phyloP scores from a whole-genome alignment of 2,113 vertebrate genomes.

The Ictalurus furcatus region DNA sequence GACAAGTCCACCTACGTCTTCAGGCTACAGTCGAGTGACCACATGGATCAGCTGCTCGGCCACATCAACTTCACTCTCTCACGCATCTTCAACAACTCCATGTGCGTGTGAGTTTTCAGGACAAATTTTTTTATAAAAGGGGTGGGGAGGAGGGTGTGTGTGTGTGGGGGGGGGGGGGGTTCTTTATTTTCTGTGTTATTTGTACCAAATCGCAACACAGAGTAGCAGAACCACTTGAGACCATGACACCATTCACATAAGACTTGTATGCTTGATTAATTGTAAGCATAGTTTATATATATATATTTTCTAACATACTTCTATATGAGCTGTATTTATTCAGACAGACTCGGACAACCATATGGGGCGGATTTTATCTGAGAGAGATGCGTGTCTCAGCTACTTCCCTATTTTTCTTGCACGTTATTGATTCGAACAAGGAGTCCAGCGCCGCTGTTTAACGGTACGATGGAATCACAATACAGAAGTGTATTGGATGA shows the following conservation, averaged over 20 bases:
- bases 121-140: background rate
- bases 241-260: background rate
- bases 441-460: background rate
- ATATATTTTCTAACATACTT: background rate
- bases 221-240: background rate
- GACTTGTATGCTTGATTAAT: background rate
- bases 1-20: constrained; percentile 84
- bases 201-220: background rate
- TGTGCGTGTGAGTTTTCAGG: constrained; percentile 78
- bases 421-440: background rate
- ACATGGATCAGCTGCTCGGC: constrained; percentile 80
- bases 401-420: background rate
- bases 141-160: no score
- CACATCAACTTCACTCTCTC: constrained; percentile 85
- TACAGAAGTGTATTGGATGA: background rate
- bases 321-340: background rate
- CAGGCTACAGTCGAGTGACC: constrained; percentile 77
- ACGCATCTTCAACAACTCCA: constrained; percentile 85
- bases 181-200: background rate
- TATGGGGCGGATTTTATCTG: background rate
- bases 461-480: no score
- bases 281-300: background rate
- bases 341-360: background rate
- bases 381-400: background rate
- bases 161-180: background rate